Conservation (phyloP, 2,113 vertebrate species). For the Peromyscus polionotus region DNA sequence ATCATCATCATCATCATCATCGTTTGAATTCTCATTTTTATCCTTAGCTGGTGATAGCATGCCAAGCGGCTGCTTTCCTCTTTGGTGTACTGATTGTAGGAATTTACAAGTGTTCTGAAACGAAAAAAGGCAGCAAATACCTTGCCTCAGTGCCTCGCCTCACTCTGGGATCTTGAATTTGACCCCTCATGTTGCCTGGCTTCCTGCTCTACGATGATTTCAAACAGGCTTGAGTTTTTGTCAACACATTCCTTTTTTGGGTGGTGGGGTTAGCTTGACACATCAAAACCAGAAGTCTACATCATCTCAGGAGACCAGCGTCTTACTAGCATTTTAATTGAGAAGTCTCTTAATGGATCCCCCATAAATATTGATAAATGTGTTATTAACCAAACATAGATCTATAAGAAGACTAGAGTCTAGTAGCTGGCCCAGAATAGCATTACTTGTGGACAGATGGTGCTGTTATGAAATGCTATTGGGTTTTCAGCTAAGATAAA, state of each 20-base stretch:
- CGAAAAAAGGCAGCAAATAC: neutral
- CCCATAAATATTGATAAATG: neutral
- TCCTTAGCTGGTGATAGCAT: neutral
- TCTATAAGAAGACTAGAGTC: neutral
- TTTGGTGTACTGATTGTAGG: neutral
- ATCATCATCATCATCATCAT: neutral
- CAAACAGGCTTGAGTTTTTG: neutral
- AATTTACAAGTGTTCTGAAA: neutral
- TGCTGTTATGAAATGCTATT: neutral
- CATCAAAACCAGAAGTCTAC: neutral
- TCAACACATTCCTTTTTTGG: neutral
- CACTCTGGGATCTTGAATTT: neutral
- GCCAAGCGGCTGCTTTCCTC: neutral
- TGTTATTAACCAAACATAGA: neutral
- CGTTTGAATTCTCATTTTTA: neutral
- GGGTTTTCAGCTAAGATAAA: slow-evolving; percentile 24
- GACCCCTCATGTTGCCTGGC: neutral
- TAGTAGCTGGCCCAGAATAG: neutral
- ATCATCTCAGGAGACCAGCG: neutral
- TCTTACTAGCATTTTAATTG: slow-evolving; percentile 10
- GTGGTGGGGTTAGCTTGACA: neutral
- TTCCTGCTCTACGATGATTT: neutral
- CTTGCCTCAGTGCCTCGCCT: neutral
- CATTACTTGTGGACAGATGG: neutral
- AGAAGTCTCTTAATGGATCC: neutral